A percentile compares a stretch with the other conserved stretches of the same genome.
Evolutionary conservation across 2,888 invertebrate genomes (phyloP).

Genomic region (Anarsia innoxiella): DNA sequence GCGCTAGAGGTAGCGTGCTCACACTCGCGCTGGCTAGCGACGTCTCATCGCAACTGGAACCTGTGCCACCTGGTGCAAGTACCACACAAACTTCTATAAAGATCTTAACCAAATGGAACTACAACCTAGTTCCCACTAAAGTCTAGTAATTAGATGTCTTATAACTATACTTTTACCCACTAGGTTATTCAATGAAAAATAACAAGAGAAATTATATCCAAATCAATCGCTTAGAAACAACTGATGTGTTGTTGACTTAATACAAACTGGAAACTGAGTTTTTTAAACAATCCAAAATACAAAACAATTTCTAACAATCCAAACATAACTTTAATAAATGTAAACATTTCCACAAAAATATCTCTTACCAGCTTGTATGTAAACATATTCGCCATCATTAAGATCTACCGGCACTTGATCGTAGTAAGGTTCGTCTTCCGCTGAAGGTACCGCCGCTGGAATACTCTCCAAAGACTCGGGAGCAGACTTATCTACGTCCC

Average conservation of each 20-base stretch:
- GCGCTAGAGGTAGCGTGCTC: constrained; percentile 72
- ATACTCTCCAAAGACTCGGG: constrained; percentile 61
- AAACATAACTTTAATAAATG: background rate
- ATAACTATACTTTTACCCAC: no score
- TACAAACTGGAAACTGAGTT: no score
- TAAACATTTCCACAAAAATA: background rate
- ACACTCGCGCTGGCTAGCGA: constrained; percentile 74
- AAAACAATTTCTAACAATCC: no score
- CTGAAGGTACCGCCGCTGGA: constrained; percentile 33
- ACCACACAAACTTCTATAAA: no score
- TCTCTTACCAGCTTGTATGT: constrained; percentile 79
- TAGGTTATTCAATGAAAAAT: background rate
- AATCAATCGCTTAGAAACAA: no score
- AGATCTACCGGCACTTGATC: constrained; percentile 82
- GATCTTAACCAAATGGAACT: no score
- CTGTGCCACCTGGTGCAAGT: constrained; percentile 74
- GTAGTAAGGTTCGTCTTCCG: constrained; percentile 80
- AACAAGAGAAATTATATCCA: background rate
- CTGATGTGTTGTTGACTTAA: no score
- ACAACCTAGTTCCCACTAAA: no score
- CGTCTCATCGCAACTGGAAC: constrained; percentile 80
- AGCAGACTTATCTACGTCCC: constrained; percentile 53
- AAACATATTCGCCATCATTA: constrained; percentile 83
- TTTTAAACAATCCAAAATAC: no score
- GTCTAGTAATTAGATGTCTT: no score